Evolutionary conservation across 2,888 invertebrate genomes (phyloP), one percentile per base, ranked within the genome.

Genomic region (Lacanobia wlatinum): DNA sequence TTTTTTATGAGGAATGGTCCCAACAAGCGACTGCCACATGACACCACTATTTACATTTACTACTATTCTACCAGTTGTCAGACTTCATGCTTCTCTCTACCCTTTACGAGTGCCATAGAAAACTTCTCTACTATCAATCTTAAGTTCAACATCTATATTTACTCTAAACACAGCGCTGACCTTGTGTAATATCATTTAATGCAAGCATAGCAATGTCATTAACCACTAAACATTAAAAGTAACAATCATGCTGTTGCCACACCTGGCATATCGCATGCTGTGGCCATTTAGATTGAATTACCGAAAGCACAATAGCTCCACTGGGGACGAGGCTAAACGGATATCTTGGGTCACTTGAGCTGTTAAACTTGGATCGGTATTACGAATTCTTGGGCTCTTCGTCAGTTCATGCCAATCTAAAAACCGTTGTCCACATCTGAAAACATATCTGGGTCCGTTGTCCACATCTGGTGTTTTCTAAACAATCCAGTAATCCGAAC

Each of bases 221-320:
- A 77, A 77, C 56, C 50, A 69, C 52, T 74, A 88, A 88, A 80
- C 83, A 84, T 86, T 87, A 85, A 90, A 88, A 86, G 87, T 89
- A 88, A 89, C 88, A 87, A 89, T 84, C 85, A 70, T 79, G 62
- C 78, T 85, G 82, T 94, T 93, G 87, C 94, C 87, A 89, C 91
- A 93, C 86, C 84, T 89, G 90, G 91, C 91, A 92, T 91, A 92
- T 92, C 89, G 90, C 92, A 92, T 90, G 92, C 91, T 90, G 91
- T 83, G 90, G 89, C 90, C 90, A 89, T 90, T 90, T 91, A 89
- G 90, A 92, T 94, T 92, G 92, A 92, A 93, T 93, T 93, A 92
- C 91, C 91, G 91, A 91, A 88, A 91, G 88, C 84, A 90, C 89
- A 92, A 92, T 92, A 90, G 91, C 73, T 63, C 58, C 16, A 83